These are phyloP conservation scores for Catharus ustulatus DNA, from an alignment of 2,797 vertebrate genomes.

Conservation along the genomic window DNA sequence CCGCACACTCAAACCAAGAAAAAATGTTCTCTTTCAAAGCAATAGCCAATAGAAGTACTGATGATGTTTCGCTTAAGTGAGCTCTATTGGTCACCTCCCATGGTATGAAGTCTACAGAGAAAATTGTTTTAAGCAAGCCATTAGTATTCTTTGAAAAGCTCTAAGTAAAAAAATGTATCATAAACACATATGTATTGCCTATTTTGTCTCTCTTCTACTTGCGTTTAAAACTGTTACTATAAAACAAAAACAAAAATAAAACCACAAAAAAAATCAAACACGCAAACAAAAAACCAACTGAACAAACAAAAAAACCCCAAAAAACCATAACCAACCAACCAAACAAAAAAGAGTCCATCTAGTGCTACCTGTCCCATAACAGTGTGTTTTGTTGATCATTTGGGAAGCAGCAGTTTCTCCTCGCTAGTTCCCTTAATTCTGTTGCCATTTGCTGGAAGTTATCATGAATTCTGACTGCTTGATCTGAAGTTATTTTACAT, in stretches of 20 bases:
- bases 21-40: neutral
- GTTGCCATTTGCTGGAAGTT: neutral
- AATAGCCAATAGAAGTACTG: neutral
- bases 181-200: neutral
- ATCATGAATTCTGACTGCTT: neutral
- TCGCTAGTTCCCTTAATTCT: neutral
- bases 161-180: neutral
- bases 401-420: fast-evolving
- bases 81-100: conserved; percentile 47
- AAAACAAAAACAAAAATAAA: neutral
- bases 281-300: neutral
- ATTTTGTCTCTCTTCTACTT: neutral
- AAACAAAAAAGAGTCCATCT: neutral
- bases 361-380: neutral
- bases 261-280: fast-evolving
- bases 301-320: neutral
- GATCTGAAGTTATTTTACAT: neutral
- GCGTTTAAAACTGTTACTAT: neutral
- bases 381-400: neutral
- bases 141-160: conserved; percentile 66
- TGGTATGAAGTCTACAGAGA: conserved; percentile 67
- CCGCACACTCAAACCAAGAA: neutral
- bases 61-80: conserved; percentile 1
- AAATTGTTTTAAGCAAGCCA: conserved; percentile 50
- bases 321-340: neutral